phyloP scores from a whole-genome alignment of 2,888 invertebrate species.

The Mayetiola destructor region DNA sequence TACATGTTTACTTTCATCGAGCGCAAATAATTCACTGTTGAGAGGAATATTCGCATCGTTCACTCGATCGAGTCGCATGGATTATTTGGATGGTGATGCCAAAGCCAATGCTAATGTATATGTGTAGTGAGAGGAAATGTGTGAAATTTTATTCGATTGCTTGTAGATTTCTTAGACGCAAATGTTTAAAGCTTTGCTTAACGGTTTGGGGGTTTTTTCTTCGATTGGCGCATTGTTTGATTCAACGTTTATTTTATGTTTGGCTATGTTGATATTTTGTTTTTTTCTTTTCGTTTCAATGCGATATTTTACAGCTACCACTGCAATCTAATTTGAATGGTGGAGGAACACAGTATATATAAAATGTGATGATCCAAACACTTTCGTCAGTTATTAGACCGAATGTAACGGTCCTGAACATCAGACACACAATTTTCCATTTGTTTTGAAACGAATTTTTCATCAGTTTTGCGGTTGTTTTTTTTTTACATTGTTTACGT shows the following conservation, averaged over 20 bases:
- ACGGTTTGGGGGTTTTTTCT: not conserved
- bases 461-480: no score
- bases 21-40: no score
- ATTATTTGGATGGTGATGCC: not conserved
- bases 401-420: conserved; percentile 1
- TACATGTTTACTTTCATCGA: no score
- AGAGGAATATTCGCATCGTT: no score
- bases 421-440: not conserved
- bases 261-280: conserved; percentile 8
- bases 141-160: conserved; percentile 11
- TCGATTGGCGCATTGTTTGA: conserved; percentile 10
- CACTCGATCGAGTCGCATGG: no score
- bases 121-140: conserved; percentile 10
- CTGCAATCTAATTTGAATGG: not conserved
- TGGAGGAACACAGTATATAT: not conserved
- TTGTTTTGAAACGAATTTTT: no score
- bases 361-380: conserved; percentile 9
- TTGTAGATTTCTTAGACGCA: not conserved
- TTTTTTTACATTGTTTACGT: no score
- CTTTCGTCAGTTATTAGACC: conserved; percentile 8
- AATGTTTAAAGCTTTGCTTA: not conserved
- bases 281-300: no score
- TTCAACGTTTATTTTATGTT: conserved; percentile 7
- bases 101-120: not conserved
- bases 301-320: not conserved